Conservation (phyloP, 1,140 invertebrate species). For the Ptiloglossa arizonensis region DNA sequence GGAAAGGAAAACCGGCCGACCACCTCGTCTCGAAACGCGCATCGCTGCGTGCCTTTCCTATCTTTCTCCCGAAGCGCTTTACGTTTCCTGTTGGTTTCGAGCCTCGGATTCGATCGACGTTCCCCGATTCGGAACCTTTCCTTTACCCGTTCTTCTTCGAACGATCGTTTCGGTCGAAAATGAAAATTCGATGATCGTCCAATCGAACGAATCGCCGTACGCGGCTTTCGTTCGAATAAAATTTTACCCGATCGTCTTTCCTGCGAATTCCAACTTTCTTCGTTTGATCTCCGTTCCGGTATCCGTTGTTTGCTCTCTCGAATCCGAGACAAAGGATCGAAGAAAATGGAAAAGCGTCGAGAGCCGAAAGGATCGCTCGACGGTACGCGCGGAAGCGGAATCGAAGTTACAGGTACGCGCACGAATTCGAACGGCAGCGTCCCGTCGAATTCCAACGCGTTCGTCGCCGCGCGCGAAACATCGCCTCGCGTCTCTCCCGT, state of each 20-base stretch:
- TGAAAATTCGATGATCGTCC: too few relatives aligned
- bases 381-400: not conserved
- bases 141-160: too few relatives aligned
- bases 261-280: too few relatives aligned
- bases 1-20: slow-evolving; percentile 6
- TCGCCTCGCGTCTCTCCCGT: not conserved
- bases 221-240: too few relatives aligned
- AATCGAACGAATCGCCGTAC: too few relatives aligned
- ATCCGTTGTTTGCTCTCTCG: too few relatives aligned
- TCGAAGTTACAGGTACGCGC: not conserved
- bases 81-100: not conserved
- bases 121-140: not conserved
- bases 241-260: too few relatives aligned
- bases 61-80: not conserved
- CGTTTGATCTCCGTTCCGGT: too few relatives aligned
- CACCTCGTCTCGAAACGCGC: not conserved
- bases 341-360: too few relatives aligned
- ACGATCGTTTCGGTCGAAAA: too few relatives aligned
- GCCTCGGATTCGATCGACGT: too few relatives aligned
- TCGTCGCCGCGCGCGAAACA: not conserved
- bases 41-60: not conserved
- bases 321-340: too few relatives aligned
- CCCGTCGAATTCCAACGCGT: not conserved
- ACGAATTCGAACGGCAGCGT: not conserved
- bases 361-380: not conserved